Conservation (phyloP, 2,797 vertebrate genomes). For the Tragopan temminckii region DNA sequence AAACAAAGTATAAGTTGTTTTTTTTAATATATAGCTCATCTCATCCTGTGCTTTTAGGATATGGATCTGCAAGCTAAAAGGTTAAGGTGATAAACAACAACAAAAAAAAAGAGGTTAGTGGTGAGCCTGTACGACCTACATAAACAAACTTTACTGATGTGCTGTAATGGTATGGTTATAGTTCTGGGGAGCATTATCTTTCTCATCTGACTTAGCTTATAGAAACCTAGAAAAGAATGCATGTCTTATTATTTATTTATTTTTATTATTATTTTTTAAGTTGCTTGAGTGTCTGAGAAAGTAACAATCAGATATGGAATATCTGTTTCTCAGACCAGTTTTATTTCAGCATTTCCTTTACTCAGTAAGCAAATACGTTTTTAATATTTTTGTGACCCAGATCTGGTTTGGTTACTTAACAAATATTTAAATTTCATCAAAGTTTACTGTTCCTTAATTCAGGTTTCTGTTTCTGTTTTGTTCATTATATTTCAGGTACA, state of each 20-base stretch:
- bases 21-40: not conserved
- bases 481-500: slow-evolving; percentile 78
- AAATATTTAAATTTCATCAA: slow-evolving; percentile 6
- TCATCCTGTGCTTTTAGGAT: not conserved
- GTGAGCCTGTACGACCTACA: not conserved
- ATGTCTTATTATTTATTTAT: not conserved
- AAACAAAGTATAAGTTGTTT: fast-evolving
- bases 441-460: not conserved
- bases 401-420: slow-evolving; percentile 39
- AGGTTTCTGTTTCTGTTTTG: not conserved
- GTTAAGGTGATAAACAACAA: not conserved
- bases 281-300: slow-evolving; percentile 44
- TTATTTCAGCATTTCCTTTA: slow-evolving; percentile 40
- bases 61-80: not conserved
- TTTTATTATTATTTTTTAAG: not conserved
- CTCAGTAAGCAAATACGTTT: not conserved
- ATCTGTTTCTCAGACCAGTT: slow-evolving; percentile 34
- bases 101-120: not conserved
- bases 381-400: slow-evolving; percentile 31
- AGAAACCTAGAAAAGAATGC: not conserved
- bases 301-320: slow-evolving; percentile 48
- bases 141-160: not conserved
- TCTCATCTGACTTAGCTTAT: not conserved
- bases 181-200: not conserved
- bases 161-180: not conserved